Evolutionary conservation across 2,113 vertebrate species (phyloP), one percentile per base, ranked within the genome.

Genomic region (Archocentrus centrarchus): DNA sequence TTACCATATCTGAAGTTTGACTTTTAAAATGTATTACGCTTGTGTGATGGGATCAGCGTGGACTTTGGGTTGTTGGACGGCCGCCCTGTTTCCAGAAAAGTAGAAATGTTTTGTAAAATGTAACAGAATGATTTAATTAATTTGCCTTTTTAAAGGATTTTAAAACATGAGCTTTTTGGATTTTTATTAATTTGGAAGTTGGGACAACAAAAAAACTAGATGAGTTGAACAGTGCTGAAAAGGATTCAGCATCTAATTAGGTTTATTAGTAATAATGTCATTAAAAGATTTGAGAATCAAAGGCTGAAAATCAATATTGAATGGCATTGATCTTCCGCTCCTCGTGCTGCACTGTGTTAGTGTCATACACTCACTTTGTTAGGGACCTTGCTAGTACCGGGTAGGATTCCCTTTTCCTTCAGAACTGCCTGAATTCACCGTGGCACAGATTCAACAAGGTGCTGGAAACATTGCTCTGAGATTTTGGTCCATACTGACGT

Each of bases 1-100:
- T 83, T 83, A 84, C 87, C 80, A 80, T 80, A 82, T 68, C 58
- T 87, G 18, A 68, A 62, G 75, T 68, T 68, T 53, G 27, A 66
- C 37, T 58, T 64, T 59, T 82, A 80, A 82, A 37, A 81, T 79
- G 59, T 75, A 64, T 77, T 77, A 32, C 9, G 66, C 37, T 55
- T 3, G 2, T 32, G 75, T 41, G n/a, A 0, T 37, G 76, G 32
- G 81, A 57, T 91, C 15, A 11, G 80, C 37, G 62, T 83, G 55
- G 24, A 5, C 61, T 78, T 7, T 10, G 66, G 63, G 70, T 50
- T 62, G 59, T 68, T 44, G 64, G 53, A 86, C 73, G 73, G 53
- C 18, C 53, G 7, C 6, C 44, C 3, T 17, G 30, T 53, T 53
- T 73, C 2, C 10, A 73, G 1, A 73, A 73, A 32, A 30, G 15